Percentiles rank a stretch among this genome's conserved stretches.
These are phyloP conservation scores for Mantis religiosa DNA, from an alignment of 2,888 invertebrate genomes.

Conservation along the genomic window DNA sequence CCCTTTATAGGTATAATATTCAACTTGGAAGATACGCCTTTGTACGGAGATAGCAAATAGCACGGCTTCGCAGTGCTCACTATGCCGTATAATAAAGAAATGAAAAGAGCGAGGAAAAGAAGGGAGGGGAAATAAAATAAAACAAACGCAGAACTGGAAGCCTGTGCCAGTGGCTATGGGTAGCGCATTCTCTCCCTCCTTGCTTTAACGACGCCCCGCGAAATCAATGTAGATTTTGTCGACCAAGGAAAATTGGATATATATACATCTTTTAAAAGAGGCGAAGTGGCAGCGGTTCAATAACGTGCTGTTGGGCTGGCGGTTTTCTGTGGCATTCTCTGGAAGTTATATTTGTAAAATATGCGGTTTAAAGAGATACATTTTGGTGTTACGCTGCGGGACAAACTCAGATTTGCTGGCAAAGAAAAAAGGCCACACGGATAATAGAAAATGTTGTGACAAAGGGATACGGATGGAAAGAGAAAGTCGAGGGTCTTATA, in stretches of 20 bases:
- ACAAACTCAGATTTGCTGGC: no score
- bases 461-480: no score
- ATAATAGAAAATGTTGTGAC: no score
- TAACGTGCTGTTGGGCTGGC: background rate
- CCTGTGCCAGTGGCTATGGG: background rate
- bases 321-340: no score
- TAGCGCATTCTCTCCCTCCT: background rate
- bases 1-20: background rate
- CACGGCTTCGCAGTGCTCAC: background rate
- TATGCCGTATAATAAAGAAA: background rate
- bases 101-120: background rate
- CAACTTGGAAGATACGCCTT: background rate
- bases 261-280: background rate
- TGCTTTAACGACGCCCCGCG: background rate
- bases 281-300: background rate
- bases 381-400: no score
- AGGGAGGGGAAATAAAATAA: background rate
- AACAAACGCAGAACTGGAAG: background rate
- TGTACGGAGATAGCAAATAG: background rate
- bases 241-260: background rate
- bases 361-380: no score
- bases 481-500: no score
- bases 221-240: background rate
- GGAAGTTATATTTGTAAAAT: no score
- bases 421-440: no score